Conservation (phyloP, 2,888 invertebrate genomes). For the Eilema sororculum region DNA sequence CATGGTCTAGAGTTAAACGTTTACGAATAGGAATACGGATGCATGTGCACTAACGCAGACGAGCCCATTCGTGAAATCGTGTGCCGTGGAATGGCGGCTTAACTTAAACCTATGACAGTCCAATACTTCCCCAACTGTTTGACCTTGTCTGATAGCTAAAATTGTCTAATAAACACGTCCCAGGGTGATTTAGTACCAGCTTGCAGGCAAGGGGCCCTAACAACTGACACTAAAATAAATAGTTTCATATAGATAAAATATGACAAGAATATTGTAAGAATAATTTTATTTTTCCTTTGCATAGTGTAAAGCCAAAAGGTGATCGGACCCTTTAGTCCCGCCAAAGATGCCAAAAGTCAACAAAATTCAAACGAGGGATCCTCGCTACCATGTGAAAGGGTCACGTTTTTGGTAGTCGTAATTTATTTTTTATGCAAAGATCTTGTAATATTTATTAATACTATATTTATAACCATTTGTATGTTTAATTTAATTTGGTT, state of each 20-base stretch:
- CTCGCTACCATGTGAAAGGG: background rate
- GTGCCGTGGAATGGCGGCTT: no score
- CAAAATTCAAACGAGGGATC: constrained; percentile 11
- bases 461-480: background rate
- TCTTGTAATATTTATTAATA: constrained; percentile 4
- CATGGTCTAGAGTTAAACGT: no score
- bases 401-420: constrained; percentile 8
- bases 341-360: constrained; percentile 7
- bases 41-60: no score
- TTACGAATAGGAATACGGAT: no score
- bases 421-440: constrained; percentile 1
- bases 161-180: background rate
- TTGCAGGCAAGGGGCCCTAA: background rate
- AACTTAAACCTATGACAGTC: background rate
- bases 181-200: background rate
- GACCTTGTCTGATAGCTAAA: background rate
- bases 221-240: background rate
- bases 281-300: constrained; percentile 7
- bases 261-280: background rate
- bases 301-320: background rate
- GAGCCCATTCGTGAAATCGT: no score
- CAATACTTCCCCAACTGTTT: background rate
- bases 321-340: background rate
- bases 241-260: constrained; percentile 4
- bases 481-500: background rate